Evolutionary conservation across 2,113 vertebrate species (phyloP).

Genomic region (Okapia johnstoni): DNA sequence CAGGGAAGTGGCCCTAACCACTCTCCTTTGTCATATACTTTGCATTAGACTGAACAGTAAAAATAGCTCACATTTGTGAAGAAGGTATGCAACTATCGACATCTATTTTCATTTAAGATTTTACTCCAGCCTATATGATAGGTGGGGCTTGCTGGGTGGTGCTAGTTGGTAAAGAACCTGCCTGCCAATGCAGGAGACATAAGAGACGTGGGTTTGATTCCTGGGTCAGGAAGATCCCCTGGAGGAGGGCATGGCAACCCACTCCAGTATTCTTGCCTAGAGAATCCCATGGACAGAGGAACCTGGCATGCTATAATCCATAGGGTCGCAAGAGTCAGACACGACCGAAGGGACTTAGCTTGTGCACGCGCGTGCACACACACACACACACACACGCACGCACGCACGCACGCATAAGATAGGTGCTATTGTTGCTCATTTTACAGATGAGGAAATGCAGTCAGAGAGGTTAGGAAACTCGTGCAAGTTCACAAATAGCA

Average conservation of each 20-base stretch:
- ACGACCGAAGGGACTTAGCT: background rate
- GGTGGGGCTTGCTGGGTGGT: background rate
- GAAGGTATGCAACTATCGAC: background rate
- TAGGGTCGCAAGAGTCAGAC: background rate
- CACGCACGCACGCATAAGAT: background rate
- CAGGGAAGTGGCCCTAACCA: background rate
- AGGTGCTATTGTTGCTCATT: background rate
- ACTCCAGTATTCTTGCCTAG: background rate
- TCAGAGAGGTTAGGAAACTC: background rate
- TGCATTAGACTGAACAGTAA: background rate
- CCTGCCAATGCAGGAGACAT: background rate
- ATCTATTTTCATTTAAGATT: background rate
- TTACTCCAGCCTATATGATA: background rate
- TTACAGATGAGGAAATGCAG: background rate
- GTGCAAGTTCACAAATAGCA: background rate
- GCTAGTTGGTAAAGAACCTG: background rate
- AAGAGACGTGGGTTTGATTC: background rate
- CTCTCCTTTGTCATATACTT: background rate
- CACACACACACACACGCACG: background rate
- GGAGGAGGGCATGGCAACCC: background rate
- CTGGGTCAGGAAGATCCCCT: background rate
- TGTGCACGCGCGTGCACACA: fast-evolving
- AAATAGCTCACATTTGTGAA: background rate
- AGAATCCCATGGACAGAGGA: background rate
- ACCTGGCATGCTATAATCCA: background rate